Evolutionary conservation across 2,888 invertebrate species (phyloP).

Genomic region (Mythimna ferrago): DNA sequence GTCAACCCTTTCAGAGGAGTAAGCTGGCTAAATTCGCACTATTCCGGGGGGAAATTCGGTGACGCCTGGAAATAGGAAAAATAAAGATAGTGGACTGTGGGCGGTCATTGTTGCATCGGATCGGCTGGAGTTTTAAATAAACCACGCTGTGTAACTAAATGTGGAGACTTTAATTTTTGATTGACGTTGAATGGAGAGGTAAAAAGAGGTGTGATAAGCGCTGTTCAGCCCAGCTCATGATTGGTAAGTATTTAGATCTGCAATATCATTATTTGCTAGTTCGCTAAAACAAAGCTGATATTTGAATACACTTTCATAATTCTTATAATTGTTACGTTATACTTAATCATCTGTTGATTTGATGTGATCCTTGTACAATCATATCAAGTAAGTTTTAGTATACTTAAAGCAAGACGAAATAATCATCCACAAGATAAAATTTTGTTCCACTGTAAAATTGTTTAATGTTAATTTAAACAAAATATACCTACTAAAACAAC

Average conservation of each 20-base stretch:
- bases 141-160: constrained; percentile 42
- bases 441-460: neutral
- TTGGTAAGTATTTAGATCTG: neutral
- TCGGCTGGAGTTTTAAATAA: constrained; percentile 55
- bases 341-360: too few relatives aligned
- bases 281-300: neutral
- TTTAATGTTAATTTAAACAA: neutral
- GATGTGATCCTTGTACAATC: too few relatives aligned
- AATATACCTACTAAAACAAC: neutral
- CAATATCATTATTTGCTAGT: neutral
- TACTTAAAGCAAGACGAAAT: neutral
- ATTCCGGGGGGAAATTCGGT: constrained; percentile 68
- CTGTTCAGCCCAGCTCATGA: too few relatives aligned
- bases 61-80: constrained; percentile 67
- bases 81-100: constrained; percentile 47
- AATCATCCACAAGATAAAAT: neutral
- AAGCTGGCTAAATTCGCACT: constrained; percentile 77
- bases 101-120: constrained; percentile 52
- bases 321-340: too few relatives aligned
- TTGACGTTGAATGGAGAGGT: constrained; percentile 1
- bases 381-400: too few relatives aligned
- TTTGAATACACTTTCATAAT: too few relatives aligned
- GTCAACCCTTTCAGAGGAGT: constrained; percentile 67
- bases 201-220: neutral
- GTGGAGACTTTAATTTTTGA: constrained; percentile 40